phyloP scores from a whole-genome alignment of 35 echinoderm and acorn worm species.

The Anneissia japonica region DNA sequence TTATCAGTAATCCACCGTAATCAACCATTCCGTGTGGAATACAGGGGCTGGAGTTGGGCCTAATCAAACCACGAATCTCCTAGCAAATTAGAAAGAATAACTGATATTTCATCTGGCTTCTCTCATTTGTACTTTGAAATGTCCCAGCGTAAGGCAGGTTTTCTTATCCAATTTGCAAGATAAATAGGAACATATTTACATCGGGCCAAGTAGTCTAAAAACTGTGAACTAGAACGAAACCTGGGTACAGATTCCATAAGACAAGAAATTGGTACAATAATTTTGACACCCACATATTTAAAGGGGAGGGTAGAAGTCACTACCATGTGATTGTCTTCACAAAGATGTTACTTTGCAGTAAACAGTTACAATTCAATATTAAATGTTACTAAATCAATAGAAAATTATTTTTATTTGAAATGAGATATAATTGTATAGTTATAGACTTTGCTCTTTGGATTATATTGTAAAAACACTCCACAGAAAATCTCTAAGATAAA shows the following conservation, averaged over 20 bases:
- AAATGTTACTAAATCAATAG: too few relatives aligned
- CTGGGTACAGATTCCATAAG: background rate
- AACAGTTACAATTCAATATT: too few relatives aligned
- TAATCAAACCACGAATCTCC: background rate
- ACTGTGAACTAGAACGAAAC: background rate
- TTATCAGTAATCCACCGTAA: background rate
- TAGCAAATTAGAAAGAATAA: background rate
- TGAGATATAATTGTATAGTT: too few relatives aligned
- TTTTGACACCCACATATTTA: too few relatives aligned
- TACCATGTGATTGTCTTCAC: too few relatives aligned
- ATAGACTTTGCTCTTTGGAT: too few relatives aligned
- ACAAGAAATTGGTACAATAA: too few relatives aligned
- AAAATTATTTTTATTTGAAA: too few relatives aligned
- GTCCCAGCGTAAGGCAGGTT: background rate
- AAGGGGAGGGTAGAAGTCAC: too few relatives aligned
- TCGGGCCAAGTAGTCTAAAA: background rate
- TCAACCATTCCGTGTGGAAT: background rate
- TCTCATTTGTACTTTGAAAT: background rate
- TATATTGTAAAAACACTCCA: too few relatives aligned
- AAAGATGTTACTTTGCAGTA: too few relatives aligned
- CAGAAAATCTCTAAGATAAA: too few relatives aligned
- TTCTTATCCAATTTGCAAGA: background rate
- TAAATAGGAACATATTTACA: background rate
- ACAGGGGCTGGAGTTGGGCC: background rate
- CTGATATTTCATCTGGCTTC: background rate